Percentiles rank a stretch among this genome's conserved stretches.
Conservation (phyloP, 2,888 invertebrate genomes). For the Argyresthia albistria region DNA sequence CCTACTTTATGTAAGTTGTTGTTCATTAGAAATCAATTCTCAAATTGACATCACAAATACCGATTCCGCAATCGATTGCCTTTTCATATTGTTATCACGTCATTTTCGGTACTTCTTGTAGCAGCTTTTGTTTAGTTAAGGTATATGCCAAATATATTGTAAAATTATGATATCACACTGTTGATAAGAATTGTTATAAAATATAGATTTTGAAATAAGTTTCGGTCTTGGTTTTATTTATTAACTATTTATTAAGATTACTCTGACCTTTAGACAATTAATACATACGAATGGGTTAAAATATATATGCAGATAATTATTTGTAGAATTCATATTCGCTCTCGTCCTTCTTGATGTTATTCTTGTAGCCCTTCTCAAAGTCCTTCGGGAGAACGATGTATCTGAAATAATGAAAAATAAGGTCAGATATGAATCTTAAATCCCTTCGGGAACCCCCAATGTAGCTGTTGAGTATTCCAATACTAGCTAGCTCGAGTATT, state of each 20-base stretch:
- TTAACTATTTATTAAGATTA: constrained; percentile 14
- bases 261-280: neutral
- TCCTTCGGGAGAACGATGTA: constrained; percentile 99
- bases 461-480: no score
- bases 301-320: constrained; percentile 63
- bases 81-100: neutral
- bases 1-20: constrained; percentile 1
- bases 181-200: constrained; percentile 65
- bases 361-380: constrained; percentile 99
- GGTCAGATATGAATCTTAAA: no score
- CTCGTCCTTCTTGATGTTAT: constrained; percentile 99
- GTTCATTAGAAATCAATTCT: constrained; percentile 5
- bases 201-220: constrained; percentile 57
- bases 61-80: neutral
- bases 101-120: neutral
- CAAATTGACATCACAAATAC: constrained; percentile 36
- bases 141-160: constrained; percentile 71
- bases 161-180: constrained; percentile 62
- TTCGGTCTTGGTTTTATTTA: constrained; percentile 4
- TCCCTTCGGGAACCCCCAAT: no score
- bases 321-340: constrained; percentile 99
- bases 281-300: neutral
- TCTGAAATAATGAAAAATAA: constrained; percentile 30
- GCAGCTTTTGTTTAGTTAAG: constrained; percentile 26
- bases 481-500: no score